Evolutionary conservation across 2,888 invertebrate species (phyloP).

Genomic region (Syritta pipiens): DNA sequence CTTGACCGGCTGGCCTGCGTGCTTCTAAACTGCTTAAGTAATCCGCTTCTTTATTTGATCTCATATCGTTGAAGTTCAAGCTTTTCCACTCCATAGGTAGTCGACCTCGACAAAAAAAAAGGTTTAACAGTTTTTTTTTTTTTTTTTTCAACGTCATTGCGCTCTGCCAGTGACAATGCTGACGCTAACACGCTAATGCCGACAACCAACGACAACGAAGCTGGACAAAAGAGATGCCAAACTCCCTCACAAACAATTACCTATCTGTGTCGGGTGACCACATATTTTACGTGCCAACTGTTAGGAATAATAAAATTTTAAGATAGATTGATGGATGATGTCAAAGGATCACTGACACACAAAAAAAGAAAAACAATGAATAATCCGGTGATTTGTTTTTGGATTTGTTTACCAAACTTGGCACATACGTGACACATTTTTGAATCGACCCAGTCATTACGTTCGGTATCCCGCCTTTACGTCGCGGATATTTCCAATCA

Average conservation of each 20-base stretch:
- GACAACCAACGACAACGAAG: neutral
- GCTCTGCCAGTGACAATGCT: neutral
- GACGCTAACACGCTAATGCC: no score
- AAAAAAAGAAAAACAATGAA: neutral
- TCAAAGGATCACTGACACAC: conserved; percentile 6
- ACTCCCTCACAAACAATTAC: conserved; percentile 13
- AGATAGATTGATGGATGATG: conserved; percentile 32
- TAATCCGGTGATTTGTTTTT: conserved; percentile 18
- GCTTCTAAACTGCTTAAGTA: conserved; percentile 12
- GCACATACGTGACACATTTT: conserved; percentile 53
- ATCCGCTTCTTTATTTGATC: conserved; percentile 14
- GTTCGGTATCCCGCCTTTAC: neutral
- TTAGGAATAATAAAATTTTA: conserved; percentile 15
- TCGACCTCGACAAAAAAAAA: conserved; percentile 45
- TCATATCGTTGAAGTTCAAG: conserved; percentile 39
- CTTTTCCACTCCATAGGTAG: conserved; percentile 44
- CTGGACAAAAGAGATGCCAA: conserved; percentile 21
- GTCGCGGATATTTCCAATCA: conserved; percentile 1
- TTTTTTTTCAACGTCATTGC: conserved; percentile 22
- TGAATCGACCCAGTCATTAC: conserved; percentile 25
- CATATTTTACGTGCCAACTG: conserved; percentile 34
- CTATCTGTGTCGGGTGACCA: conserved; percentile 12
- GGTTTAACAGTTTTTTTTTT: no score
- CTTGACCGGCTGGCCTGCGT: conserved; percentile 6
- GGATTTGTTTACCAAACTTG: conserved; percentile 19